These are phyloP conservation scores for Diadegma fenestrale DNA, from an alignment of 2,888 invertebrate species.

Conservation along the genomic window DNA sequence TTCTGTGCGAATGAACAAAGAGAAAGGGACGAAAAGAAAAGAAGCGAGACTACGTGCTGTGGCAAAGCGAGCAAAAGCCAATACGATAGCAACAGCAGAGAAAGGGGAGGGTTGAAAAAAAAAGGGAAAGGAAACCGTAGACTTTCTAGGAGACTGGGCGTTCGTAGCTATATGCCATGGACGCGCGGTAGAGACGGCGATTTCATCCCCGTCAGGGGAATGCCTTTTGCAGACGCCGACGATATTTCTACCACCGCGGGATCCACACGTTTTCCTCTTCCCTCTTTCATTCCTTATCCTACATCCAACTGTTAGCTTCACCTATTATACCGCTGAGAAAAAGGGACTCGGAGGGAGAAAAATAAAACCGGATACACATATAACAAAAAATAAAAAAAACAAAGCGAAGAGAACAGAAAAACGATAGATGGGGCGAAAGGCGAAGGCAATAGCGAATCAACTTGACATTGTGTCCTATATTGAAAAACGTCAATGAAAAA, in stretches of 20 bases:
- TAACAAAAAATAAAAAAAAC: not conserved
- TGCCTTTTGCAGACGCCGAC: constrained; percentile 30
- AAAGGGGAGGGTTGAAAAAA: constrained; percentile 31
- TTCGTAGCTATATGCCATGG: constrained; percentile 22
- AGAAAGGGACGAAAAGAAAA: constrained; percentile 4
- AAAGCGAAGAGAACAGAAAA: constrained; percentile 31
- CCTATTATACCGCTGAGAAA: constrained; percentile 37
- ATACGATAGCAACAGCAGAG: constrained; percentile 30
- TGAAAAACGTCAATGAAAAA: constrained; percentile 61
- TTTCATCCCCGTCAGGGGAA: constrained; percentile 49
- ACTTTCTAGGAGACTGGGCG: constrained; percentile 1
- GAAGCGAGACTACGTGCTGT: constrained; percentile 42
- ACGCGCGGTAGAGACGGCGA: constrained; percentile 45
- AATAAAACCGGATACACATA: constrained; percentile 17
- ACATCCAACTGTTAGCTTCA: constrained; percentile 43
- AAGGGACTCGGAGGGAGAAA: constrained; percentile 18
- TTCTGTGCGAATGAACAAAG: constrained; percentile 6
- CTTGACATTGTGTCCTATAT: constrained; percentile 55
- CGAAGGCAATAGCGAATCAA: constrained; percentile 50
- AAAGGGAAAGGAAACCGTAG: constrained; percentile 2
- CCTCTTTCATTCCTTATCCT: constrained; percentile 14
- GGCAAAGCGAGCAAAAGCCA: constrained; percentile 50
- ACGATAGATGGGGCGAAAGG: constrained; percentile 39
- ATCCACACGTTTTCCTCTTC: constrained; percentile 41
- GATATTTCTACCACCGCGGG: constrained; percentile 51